Conservation (phyloP, 2,113 vertebrate genomes). For the Ophiodon elongatus region DNA sequence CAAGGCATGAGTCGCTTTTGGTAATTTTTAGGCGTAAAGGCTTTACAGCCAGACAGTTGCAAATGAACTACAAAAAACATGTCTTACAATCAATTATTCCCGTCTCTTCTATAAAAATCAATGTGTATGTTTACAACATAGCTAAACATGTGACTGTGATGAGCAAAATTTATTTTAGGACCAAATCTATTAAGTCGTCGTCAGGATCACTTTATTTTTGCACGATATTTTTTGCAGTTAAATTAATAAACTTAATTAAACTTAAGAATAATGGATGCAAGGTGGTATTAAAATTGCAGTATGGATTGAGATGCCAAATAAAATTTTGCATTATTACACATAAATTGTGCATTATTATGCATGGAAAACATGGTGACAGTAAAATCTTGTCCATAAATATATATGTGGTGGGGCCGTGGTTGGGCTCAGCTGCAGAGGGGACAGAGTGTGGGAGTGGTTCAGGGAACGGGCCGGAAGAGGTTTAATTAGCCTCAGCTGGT, state of each 20-base stretch:
- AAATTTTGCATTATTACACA: not conserved
- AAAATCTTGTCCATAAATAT: too few species aligned
- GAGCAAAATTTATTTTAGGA: not conserved
- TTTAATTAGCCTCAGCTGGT: too few species aligned
- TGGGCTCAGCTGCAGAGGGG: too few species aligned
- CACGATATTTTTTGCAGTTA: not conserved
- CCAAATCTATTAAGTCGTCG: not conserved
- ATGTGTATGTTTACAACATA: not conserved
- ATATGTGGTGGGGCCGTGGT: too few species aligned
- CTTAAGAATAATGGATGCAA: not conserved
- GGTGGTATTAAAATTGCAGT: not conserved
- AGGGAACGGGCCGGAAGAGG: too few species aligned
- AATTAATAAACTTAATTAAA: not conserved
- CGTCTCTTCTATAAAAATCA: not conserved
- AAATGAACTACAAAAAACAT: not conserved
- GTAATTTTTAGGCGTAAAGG: constrained; percentile 29
- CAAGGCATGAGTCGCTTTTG: constrained; percentile 7
- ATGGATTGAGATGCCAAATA: not conserved
- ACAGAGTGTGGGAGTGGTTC: too few species aligned
- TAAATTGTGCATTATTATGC: not conserved
- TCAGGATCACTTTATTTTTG: not conserved
- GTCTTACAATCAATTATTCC: not conserved
- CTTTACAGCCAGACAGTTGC: not conserved
- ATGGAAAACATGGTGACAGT: not conserved
- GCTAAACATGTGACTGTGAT: not conserved